Base-by-base conservation (phyloP, 2,113 vertebrate species). In the Ursus arctos region DNA sequence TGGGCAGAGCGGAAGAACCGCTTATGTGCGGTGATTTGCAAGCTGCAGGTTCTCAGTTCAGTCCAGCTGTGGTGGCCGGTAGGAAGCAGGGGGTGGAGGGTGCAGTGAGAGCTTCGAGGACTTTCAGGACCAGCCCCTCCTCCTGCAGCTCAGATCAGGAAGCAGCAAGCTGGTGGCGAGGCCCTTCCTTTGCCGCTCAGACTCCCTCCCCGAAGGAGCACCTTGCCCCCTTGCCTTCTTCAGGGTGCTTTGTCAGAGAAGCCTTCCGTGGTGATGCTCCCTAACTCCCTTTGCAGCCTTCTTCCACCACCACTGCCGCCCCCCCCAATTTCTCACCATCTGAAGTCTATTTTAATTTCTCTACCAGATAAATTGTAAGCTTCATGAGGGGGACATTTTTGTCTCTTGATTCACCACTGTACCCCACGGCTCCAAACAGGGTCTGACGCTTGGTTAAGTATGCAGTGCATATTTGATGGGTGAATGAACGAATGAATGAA, bases 281-380 rank as follows among this genome's bases (percentile, higher is more conserved):
- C 53, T 63, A 1, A 18, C 36, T 40, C 19, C 21, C 31, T 72
- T 53, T 65, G 69, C 28, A 33, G 31, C 31, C 16, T 89, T 67
- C 5, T 15, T 33, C 0, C 4, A 1, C 6, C 3, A 53, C 53
- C 53, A 53, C 36, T 6, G 13, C 0, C 4, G 1, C 14, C 3
- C 21, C 69, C 0, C 19, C 26, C 9, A 6, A 0, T 74, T 72
- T 93, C 55, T 71, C n/a, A 65, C 40, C 15, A 16, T 40, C 31
- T 71, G 55, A 87, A 13, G 49, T 87, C 15, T 51, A 1, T 67
- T 22, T 77, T 88, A 26, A 22, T 13, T 33, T 59, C 24, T 77
- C 95, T 22, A 13, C 13, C 7, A 31, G 65, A 24, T 63, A 69
- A 61, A 55, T 43, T 57, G 1, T 67, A 59, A 89, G 80, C 61